Conservation (phyloP, 2,797 vertebrate species). For the Somateria mollissima region DNA sequence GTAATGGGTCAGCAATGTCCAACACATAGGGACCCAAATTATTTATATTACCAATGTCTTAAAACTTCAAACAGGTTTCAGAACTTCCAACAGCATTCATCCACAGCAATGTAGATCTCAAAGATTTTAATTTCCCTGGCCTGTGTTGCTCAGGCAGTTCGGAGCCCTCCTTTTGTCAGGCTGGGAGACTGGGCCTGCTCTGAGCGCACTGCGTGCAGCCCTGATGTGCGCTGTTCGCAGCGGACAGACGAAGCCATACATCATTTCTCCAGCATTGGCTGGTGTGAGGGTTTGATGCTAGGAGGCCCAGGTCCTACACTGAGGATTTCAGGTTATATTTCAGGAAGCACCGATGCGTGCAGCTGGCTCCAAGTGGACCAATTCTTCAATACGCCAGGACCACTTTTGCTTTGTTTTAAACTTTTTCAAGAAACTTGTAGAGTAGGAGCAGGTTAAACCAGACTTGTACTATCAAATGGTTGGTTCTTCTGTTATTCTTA, state of each 20-base stretch:
- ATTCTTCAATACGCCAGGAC: background rate
- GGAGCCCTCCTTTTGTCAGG: background rate
- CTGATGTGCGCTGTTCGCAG: rapidly evolving
- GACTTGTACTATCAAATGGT: background rate
- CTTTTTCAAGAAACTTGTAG: background rate
- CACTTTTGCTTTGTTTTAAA: background rate
- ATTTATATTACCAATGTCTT: background rate
- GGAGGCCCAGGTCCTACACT: background rate
- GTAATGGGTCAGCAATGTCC: background rate
- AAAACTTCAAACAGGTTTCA: background rate
- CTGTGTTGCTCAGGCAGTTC: background rate
- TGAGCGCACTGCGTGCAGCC: background rate
- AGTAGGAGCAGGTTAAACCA: background rate
- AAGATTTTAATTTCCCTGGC: background rate
- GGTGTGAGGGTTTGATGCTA: background rate
- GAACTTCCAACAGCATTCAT: background rate
- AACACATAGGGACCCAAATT: background rate
- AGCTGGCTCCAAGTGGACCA: background rate
- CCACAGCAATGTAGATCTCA: background rate
- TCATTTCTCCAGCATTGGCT: background rate
- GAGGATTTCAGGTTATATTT: background rate
- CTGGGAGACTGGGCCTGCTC: background rate
- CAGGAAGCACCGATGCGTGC: background rate
- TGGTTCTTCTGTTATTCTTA: background rate
- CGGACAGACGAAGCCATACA: background rate